Evolutionary conservation across 1,140 invertebrate species (phyloP).

Genomic region (Theocolax elegans): DNA sequence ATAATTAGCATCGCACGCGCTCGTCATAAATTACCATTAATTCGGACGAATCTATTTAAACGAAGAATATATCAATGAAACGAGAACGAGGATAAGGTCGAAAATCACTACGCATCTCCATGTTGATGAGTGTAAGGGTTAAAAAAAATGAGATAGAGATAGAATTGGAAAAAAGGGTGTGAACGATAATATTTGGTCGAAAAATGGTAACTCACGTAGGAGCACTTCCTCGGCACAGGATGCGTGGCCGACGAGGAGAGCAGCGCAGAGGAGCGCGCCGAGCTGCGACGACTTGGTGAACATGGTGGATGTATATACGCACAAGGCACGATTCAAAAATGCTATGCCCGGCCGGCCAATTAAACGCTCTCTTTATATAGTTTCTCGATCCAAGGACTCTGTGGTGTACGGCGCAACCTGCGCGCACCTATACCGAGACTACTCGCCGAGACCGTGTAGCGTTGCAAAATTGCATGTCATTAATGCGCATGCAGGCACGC

Average conservation of each 20-base stretch:
- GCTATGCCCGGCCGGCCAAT: slow-evolving; percentile 53
- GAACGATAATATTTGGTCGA: not conserved
- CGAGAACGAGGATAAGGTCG: no score
- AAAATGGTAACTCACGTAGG: slow-evolving; percentile 55
- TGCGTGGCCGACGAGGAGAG: slow-evolving; percentile 42
- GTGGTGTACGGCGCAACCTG: slow-evolving; percentile 43
- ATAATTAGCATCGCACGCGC: no score
- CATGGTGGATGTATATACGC: slow-evolving; percentile 45
- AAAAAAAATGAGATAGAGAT: no score
- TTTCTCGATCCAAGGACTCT: slow-evolving; percentile 64
- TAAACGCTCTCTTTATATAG: slow-evolving; percentile 66
- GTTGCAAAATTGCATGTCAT: slow-evolving; percentile 68
- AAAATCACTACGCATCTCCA: no score
- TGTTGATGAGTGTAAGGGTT: no score
- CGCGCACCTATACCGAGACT: not conserved
- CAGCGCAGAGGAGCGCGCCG: slow-evolving; percentile 46
- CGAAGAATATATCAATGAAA: no score
- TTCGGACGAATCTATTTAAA: no score
- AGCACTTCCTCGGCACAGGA: slow-evolving; percentile 47
- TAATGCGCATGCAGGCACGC: slow-evolving; percentile 50
- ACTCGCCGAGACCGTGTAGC: slow-evolving; percentile 45
- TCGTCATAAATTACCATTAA: no score
- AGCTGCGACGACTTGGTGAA: slow-evolving; percentile 28
- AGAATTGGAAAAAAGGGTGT: not conserved
- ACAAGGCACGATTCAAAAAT: slow-evolving; percentile 52